Evolutionary conservation across 92 coral and sea anemone species (phyloP).

Genomic region (Porites evermanni): DNA sequence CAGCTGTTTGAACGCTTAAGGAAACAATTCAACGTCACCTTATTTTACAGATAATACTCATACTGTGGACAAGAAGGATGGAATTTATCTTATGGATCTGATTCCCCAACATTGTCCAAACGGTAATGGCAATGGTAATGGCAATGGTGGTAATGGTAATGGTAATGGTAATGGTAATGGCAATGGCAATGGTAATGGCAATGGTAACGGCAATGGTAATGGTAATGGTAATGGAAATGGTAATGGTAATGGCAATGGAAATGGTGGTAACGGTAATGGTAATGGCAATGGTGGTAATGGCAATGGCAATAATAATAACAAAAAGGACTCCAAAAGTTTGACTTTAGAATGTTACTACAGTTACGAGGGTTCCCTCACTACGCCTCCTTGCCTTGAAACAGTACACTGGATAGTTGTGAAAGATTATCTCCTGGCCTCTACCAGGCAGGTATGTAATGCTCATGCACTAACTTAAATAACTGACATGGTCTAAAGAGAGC

Average conservation of each 20-base stretch:
- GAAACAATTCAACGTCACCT: too few relatives aligned
- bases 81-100: neutral
- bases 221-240: too few relatives aligned
- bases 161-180: too few relatives aligned
- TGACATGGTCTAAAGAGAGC: neutral
- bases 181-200: too few relatives aligned
- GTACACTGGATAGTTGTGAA: slow-evolving; percentile 30
- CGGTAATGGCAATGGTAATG: neutral
- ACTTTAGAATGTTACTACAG: slow-evolving; percentile 1
- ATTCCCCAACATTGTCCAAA: neutral
- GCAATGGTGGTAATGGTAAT: neutral
- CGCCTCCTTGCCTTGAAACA: slow-evolving; percentile 32
- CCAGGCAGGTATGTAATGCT: neutral
- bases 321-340: too few relatives aligned
- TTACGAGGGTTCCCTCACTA: slow-evolving; percentile 45
- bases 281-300: too few relatives aligned
- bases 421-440: neutral
- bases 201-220: too few relatives aligned
- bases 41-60: too few relatives aligned
- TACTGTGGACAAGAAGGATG: neutral
- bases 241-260: too few relatives aligned
- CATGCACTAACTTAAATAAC: neutral
- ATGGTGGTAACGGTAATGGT: too few relatives aligned
- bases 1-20: too few relatives aligned
- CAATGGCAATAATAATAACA: too few relatives aligned